phyloP scores from a whole-genome alignment of 2,888 invertebrate genomes.

The Selenia dentaria region DNA sequence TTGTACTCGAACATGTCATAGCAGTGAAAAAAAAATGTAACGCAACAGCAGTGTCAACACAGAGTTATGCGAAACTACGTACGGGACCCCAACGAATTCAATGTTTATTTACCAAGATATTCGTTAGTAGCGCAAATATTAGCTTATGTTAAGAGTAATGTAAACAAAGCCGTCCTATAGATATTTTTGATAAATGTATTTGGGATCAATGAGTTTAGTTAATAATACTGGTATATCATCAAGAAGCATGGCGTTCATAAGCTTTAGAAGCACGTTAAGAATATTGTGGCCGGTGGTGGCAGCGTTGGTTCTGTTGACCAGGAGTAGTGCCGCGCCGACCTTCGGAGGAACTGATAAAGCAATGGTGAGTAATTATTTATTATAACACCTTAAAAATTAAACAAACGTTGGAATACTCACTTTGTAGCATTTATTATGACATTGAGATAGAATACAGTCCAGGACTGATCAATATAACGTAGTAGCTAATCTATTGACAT shows the following conservation, averaged over 20 bases:
- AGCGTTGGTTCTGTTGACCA: conserved; percentile 60
- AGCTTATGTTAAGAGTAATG: conserved; percentile 57
- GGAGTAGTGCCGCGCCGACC: conserved; percentile 71
- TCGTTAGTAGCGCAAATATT: conserved; percentile 50
- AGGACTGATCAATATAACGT: no score
- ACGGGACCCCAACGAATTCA: conserved; percentile 45
- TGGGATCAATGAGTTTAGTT: conserved; percentile 64
- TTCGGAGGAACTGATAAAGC: conserved; percentile 73
- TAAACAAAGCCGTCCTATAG: conserved; percentile 51
- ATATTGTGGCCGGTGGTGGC: conserved; percentile 60
- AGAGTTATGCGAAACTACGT: no score
- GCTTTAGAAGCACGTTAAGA: conserved; percentile 64
- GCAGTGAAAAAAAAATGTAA: no score
- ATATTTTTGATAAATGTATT: conserved; percentile 58
- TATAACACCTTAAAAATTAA: background rate
- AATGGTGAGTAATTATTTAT: conserved; percentile 76
- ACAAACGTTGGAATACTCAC: no score
- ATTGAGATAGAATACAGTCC: conserved; percentile 25
- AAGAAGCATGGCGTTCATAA: conserved; percentile 62
- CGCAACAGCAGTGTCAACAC: no score
- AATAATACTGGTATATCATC: conserved; percentile 46
- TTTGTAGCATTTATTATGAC: background rate
- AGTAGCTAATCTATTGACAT: no score
- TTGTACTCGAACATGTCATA: conserved; percentile 55
- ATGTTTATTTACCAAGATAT: conserved; percentile 50